Evolutionary conservation across 2,797 vertebrate genomes (phyloP).

Genomic region (Esox lucius): DNA sequence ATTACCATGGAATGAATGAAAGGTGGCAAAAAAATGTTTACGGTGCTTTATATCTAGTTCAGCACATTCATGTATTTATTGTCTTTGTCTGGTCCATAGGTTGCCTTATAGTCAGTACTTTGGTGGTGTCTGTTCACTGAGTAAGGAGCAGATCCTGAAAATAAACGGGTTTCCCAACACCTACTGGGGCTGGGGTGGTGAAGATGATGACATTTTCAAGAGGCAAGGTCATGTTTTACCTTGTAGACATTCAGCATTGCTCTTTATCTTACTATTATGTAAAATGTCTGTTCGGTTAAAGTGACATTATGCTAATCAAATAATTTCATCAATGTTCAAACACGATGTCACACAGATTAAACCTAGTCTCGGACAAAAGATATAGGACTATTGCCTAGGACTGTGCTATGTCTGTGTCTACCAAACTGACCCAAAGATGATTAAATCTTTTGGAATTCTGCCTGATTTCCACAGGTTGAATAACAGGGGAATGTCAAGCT

Average conservation of each 20-base stretch:
- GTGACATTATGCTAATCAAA: no score
- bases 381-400: no score
- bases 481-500: neutral
- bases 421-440: neutral
- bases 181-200: constrained; percentile 34
- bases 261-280: neutral
- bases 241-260: neutral
- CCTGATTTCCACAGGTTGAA: neutral
- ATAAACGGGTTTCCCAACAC: constrained; percentile 27
- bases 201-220: constrained; percentile 22
- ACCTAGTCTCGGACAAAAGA: no score
- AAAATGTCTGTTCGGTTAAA: neutral
- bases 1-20: no score
- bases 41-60: no score
- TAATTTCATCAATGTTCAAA: no score
- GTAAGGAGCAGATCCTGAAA: constrained; percentile 15
- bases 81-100: constrained; percentile 53
- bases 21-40: no score
- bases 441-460: neutral
- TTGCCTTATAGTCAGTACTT: constrained; percentile 31
- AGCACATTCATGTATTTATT: neutral
- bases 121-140: constrained; percentile 11
- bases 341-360: no score
- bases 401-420: no score
- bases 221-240: neutral